Conservation (phyloP, 2,888 invertebrate species). For the Lordiphosa andalusiaca region DNA sequence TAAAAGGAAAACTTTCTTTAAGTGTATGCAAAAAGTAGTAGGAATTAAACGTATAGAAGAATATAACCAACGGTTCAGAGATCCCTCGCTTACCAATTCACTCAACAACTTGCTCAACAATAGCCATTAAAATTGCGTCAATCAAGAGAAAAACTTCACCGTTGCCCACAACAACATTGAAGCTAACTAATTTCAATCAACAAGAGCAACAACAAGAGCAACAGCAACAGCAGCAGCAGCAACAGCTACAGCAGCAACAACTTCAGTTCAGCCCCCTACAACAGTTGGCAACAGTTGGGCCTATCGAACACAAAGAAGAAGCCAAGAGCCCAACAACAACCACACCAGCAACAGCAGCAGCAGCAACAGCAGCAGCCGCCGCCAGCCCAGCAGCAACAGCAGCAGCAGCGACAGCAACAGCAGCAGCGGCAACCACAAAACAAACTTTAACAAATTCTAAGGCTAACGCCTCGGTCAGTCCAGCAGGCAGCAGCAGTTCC, state of each 20-base stretch:
- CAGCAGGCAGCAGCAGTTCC: conserved; percentile 21
- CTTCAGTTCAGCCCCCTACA: conserved; percentile 21
- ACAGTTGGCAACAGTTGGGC: conserved; percentile 24
- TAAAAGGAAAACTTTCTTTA: conserved; percentile 32
- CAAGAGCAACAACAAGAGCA: conserved; percentile 32
- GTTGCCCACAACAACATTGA: conserved; percentile 59
- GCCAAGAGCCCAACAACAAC: conserved; percentile 10
- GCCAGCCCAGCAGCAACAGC: conserved; percentile 19
- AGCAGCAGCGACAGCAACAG: conserved; percentile 21
- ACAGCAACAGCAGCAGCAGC: conserved; percentile 27
- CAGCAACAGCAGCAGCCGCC: conserved; percentile 25
- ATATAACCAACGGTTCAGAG: conserved; percentile 9
- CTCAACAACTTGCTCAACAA: conserved; percentile 49
- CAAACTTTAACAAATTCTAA: conserved; percentile 47
- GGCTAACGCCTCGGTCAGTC: conserved; percentile 59
- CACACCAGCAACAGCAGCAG: conserved; percentile 24
- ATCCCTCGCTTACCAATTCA: conserved; percentile 30
- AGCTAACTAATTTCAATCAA: conserved; percentile 57
- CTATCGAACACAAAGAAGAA: conserved; percentile 15
- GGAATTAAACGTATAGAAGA: conserved; percentile 20
- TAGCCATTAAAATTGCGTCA: conserved; percentile 78
- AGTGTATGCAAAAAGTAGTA: conserved; percentile 13
- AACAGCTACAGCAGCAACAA: conserved; percentile 11
- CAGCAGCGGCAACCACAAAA: conserved; percentile 12
- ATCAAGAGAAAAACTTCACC: conserved; percentile 78